Base-by-base conservation (phyloP, 1,140 invertebrate genomes). In the Phymorhynchus buccinoides region DNA sequence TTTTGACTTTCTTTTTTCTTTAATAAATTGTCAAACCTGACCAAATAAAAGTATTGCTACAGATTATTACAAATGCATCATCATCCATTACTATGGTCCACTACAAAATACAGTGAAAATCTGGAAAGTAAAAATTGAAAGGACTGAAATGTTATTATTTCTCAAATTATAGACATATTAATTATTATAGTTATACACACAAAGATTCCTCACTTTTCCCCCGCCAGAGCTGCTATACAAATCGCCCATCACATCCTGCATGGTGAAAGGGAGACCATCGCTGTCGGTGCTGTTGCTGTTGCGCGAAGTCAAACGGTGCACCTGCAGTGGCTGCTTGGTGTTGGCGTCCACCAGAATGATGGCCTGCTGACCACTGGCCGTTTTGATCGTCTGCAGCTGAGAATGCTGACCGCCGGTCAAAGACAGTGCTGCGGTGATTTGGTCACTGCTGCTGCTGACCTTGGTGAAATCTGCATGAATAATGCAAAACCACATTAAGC, bases 201-300 rank as follows among this genome's bases (percentile, higher is more conserved):
- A n/a, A n/a, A n/a, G 27, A 68, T n/a, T n/a, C n/a, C 71, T 39
- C 35, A 84, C 71, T 35, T 18, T 66, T 16, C 75, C 75, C 27
- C 52, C 56, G 6, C 42, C 73, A 56, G 83, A 39, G 48, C 27
- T 41, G 75, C 80, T 82, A 68, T 66, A 75, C 16, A 84, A 14
- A 7, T 84, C 78, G 68, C 81, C 44, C 9, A 41, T 56, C 7
- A 90, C 82, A 62, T 91, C 90, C 83, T 90, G 89, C 87, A 91
- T 87, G 22, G 90, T 90, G 80, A 91, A 91, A 16, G 90, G 90
- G 62, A 91, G 77, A 16, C 85, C 88, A 73, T 89, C 85, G 14
- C 42, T 86, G 56, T 82, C 80, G 22, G 56, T 52, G 22, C 80
- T 42, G 35, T 48, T 62, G 32, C 79, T 37, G 52, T 18, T 37